A percentile compares a stretch with the other conserved stretches of the same genome.
These are phyloP conservation scores for Trachelus iudaicus DNA, from an alignment of 2,888 invertebrate species.

Conservation along the genomic window DNA sequence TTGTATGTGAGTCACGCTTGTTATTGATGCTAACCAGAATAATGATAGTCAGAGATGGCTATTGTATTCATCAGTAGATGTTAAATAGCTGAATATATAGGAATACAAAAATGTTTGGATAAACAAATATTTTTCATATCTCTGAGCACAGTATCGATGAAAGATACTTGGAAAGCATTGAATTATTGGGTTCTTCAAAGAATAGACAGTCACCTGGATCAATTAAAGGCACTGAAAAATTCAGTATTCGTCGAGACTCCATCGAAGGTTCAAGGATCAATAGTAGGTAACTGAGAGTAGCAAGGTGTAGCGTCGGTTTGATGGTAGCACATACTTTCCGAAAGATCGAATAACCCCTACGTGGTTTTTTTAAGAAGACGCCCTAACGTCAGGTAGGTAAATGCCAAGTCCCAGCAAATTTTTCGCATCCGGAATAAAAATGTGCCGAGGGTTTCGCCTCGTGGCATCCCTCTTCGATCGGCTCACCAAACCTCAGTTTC, in stretches of 20 bases:
- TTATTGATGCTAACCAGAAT: background rate
- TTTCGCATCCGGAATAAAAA: background rate
- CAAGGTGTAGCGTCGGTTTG: background rate
- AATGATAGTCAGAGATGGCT: background rate
- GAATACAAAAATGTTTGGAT: background rate
- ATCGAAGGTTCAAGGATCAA: background rate
- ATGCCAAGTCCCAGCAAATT: background rate
- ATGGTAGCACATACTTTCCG: background rate
- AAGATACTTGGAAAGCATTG: background rate
- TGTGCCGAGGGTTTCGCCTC: constrained; percentile 18
- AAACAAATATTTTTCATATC: background rate
- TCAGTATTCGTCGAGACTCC: background rate
- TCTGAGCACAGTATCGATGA: background rate
- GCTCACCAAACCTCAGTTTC: background rate
- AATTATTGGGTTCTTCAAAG: background rate
- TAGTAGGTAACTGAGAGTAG: background rate
- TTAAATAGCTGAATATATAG: background rate
- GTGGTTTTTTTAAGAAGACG: background rate
- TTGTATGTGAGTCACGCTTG: background rate
- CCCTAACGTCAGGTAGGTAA: background rate
- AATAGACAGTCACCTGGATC: background rate
- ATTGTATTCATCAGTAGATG: background rate
- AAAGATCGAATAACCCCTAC: background rate
- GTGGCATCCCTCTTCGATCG: background rate
- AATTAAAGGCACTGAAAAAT: background rate